These are phyloP conservation scores for Uromys caudimaculatus DNA, from an alignment of 2,797 vertebrate species.

Conservation along the genomic window DNA sequence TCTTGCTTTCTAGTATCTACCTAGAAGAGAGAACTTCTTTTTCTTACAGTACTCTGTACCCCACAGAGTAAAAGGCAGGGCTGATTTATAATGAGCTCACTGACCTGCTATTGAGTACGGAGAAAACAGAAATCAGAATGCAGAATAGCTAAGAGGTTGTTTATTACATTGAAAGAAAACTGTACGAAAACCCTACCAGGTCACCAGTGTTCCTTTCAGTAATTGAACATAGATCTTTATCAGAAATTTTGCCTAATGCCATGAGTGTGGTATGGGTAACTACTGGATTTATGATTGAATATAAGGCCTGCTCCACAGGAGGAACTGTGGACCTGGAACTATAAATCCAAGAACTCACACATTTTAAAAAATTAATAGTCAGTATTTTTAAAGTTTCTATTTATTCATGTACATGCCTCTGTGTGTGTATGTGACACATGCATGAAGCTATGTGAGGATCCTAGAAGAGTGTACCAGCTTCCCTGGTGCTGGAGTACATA, in stretches of 20 bases:
- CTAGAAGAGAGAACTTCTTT: neutral
- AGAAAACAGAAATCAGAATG: slow-evolving; percentile 3
- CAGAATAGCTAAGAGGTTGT: neutral
- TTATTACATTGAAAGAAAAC: slow-evolving; percentile 23
- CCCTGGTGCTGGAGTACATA: neutral
- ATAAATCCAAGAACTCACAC: neutral
- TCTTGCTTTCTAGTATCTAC: slow-evolving; percentile 27
- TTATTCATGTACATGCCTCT: neutral
- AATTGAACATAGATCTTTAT: neutral
- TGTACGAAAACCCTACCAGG: neutral
- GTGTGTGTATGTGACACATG: neutral
- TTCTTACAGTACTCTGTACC: neutral
- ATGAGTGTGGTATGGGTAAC: neutral
- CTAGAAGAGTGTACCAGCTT: neutral
- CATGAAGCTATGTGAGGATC: neutral
- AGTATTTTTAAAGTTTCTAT: neutral
- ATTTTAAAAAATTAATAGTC: neutral
- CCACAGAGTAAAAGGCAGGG: neutral
- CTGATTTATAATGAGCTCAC: neutral
- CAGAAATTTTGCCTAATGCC: slow-evolving; percentile 1
- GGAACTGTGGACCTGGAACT: neutral
- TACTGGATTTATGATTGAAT: neutral
- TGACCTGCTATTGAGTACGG: neutral
- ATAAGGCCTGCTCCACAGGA: neutral
- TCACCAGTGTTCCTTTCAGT: neutral